Conservation (phyloP, 2,888 invertebrate species). For the Unio delphinus region DNA sequence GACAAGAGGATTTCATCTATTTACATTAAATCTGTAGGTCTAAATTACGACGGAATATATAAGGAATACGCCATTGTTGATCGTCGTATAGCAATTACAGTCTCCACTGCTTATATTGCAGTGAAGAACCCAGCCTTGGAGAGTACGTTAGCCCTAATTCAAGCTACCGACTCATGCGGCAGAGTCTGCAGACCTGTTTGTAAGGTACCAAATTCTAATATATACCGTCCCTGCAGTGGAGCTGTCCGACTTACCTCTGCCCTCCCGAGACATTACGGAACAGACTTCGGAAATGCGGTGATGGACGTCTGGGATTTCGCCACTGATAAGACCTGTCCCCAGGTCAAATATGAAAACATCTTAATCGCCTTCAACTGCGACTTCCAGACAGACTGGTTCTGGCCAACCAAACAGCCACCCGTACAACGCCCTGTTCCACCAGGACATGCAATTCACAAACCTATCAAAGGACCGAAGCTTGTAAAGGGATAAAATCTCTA, state of each 20-base stretch:
- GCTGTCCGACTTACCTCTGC: constrained; percentile 43
- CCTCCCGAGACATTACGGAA: constrained; percentile 46
- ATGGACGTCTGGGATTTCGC: constrained; percentile 52
- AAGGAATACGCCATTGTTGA: constrained; percentile 60
- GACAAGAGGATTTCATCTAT: constrained; percentile 47
- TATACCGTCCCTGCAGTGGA: constrained; percentile 52
- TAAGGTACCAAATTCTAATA: constrained; percentile 37
- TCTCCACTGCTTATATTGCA: constrained; percentile 54
- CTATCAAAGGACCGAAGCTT: too few relatives aligned
- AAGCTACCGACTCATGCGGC: constrained; percentile 59
- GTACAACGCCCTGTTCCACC: not conserved
- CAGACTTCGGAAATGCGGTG: constrained; percentile 48
- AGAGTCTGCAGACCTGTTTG: constrained; percentile 59
- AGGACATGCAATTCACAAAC: too few relatives aligned
- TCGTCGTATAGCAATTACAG: constrained; percentile 52
- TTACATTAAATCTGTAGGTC: constrained; percentile 51
- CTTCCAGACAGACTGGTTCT: constrained; percentile 46
- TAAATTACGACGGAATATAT: constrained; percentile 59
- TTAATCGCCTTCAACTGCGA: constrained; percentile 61
- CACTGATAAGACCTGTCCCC: constrained; percentile 41
- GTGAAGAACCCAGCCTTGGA: constrained; percentile 36
- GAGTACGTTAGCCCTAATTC: constrained; percentile 36
- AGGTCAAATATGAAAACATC: constrained; percentile 44
- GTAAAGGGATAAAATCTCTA: too few relatives aligned
- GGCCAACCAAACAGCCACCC: constrained; percentile 29